phyloP scores from a whole-genome alignment of 2,797 vertebrate species.

The Micromesistius poutassou region DNA sequence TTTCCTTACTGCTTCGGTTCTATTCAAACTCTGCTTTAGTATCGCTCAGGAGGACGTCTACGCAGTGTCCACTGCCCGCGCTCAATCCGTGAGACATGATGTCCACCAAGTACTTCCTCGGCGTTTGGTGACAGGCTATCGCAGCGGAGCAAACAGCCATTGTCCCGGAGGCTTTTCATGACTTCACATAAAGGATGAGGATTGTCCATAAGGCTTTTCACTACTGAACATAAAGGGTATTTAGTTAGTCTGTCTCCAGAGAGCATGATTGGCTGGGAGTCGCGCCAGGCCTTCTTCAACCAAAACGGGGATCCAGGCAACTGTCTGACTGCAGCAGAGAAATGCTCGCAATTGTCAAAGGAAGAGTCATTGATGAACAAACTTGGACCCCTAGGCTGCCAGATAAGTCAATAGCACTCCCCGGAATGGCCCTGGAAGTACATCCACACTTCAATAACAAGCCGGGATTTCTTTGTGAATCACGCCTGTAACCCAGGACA shows the following conservation, averaged over 20 bases:
- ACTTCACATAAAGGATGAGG: constrained; percentile 39
- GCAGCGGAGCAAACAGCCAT: constrained; percentile 7
- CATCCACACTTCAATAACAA: constrained; percentile 25
- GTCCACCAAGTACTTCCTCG: background rate
- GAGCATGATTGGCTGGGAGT: constrained; percentile 34
- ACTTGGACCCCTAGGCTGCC: constrained; percentile 28
- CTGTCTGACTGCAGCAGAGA: constrained; percentile 42
- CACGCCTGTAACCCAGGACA: constrained; percentile 12
- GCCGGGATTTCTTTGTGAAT: constrained; percentile 14
- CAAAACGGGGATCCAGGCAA: constrained; percentile 42
- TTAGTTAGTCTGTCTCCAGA: constrained; percentile 32
- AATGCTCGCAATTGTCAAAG: constrained; percentile 49
- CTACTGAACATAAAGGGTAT: constrained; percentile 39
- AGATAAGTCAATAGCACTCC: constrained; percentile 36
- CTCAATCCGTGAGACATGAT: background rate
- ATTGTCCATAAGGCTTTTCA: constrained; percentile 29
- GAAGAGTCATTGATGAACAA: constrained; percentile 34
- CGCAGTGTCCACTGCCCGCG: background rate
- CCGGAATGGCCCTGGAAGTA: constrained; percentile 29
- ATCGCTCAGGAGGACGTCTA: background rate
- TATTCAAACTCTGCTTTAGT: background rate
- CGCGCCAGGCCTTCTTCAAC: constrained; percentile 26
- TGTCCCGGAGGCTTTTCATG: constrained; percentile 30
- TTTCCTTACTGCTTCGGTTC: background rate
- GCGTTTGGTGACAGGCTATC: background rate